Percentiles rank a stretch among this genome's conserved stretches.
These are phyloP conservation scores for Eretmochelys imbricata DNA, from an alignment of 2,113 vertebrate species.

Conservation along the genomic window DNA sequence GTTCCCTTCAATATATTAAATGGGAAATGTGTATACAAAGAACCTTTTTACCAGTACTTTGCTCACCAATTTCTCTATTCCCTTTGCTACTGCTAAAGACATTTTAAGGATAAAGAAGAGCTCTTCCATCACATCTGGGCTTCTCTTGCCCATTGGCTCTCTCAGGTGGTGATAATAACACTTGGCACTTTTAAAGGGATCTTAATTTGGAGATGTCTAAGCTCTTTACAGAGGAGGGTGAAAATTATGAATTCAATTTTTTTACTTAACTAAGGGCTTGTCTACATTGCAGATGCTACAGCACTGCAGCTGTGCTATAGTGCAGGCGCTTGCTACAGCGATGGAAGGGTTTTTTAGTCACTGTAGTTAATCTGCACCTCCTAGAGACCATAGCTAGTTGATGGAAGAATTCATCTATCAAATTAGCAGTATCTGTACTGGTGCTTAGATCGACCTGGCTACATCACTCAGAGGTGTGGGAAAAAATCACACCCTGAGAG, in stretches of 20 bases:
- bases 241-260: fast-evolving
- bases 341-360: background rate
- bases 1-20: conserved; percentile 1
- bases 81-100: background rate
- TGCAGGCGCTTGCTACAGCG: background rate
- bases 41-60: background rate
- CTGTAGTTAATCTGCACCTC: background rate
- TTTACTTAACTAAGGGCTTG: background rate
- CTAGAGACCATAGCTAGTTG: background rate
- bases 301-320: background rate
- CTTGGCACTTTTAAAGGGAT: background rate
- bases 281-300: background rate
- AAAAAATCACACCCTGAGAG: background rate
- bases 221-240: background rate
- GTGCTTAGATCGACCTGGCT: background rate
- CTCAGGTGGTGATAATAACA: background rate
- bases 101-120: conserved; percentile 11
- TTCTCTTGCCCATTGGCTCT: background rate
- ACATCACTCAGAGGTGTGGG: background rate
- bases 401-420: background rate
- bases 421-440: background rate
- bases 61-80: background rate
- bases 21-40: background rate
- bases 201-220: background rate
- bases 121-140: background rate